A percentile compares a stretch with the other conserved stretches of the same genome.
phyloP scores from a whole-genome alignment of 2,113 vertebrate genomes.

The Peucedramus taeniatus region DNA sequence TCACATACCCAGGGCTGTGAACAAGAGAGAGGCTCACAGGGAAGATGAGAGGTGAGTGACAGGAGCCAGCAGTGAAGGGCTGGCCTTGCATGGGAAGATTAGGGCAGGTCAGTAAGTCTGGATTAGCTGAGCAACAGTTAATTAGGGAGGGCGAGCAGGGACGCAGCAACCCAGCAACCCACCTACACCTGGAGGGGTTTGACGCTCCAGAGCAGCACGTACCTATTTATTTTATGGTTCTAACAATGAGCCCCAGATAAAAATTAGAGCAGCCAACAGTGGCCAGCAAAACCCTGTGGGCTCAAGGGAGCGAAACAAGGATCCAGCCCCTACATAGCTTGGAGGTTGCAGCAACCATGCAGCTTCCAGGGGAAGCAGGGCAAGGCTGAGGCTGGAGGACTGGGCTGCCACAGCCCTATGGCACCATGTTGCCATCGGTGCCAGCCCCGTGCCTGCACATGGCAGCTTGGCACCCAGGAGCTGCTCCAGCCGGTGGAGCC shows the following conservation, averaged over 20 bases:
- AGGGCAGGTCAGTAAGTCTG: conserved; percentile 22
- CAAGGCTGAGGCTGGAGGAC: neutral
- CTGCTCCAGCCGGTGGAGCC: neutral
- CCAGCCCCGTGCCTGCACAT: neutral
- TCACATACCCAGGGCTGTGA: neutral
- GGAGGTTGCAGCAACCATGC: neutral
- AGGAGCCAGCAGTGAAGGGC: neutral
- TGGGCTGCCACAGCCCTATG: neutral
- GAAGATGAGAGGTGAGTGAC: rapidly evolving
- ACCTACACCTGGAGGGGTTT: conserved; percentile 35
- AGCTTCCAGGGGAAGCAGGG: neutral
- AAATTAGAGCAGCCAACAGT: neutral
- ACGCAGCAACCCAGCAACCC: conserved; percentile 30
- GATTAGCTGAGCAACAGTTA: conserved; percentile 39
- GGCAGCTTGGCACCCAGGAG: neutral
- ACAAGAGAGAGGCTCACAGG: neutral
- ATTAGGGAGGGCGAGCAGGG: conserved; percentile 13
- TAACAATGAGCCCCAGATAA: neutral
- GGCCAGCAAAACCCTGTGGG: neutral
- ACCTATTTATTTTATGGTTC: conserved; percentile 20
- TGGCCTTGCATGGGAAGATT: neutral
- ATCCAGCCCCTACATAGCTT: neutral
- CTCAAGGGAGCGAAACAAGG: neutral
- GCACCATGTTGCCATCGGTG: neutral
- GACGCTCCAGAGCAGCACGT: neutral